These are phyloP conservation scores for Machimus rusticus DNA, from an alignment of 2,888 invertebrate genomes.

Conservation along the genomic window DNA sequence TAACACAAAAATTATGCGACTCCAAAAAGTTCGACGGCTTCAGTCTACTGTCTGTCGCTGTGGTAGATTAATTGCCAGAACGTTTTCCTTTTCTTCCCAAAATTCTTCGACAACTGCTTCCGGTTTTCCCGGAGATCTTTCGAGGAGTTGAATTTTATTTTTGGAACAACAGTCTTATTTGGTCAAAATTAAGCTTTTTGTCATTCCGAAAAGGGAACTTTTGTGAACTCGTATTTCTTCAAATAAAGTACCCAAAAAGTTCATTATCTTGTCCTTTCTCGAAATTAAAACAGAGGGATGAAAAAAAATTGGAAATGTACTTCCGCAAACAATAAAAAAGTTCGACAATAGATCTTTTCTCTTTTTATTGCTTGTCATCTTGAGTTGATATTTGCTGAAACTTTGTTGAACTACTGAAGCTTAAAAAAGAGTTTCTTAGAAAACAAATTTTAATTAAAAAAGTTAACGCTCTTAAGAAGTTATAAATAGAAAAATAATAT, in stretches of 20 bases:
- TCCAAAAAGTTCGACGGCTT: neutral
- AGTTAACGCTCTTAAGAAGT: no score
- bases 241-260: neutral
- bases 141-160: neutral
- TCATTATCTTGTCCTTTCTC: neutral
- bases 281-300: neutral
- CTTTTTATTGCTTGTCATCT: neutral
- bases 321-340: neutral
- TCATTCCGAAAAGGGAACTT: neutral
- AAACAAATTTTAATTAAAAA: no score
- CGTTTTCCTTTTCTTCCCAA: neutral
- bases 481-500: no score
- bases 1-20: neutral
- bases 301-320: neutral
- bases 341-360: neutral
- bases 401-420: neutral
- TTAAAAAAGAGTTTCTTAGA: neutral
- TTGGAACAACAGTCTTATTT: neutral
- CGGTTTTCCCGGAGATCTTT: neutral
- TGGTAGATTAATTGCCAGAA: neutral
- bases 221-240: neutral
- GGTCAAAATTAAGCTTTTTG: neutral
- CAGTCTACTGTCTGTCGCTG: neutral
- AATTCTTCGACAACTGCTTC: neutral
- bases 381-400: neutral